Conservation (phyloP, 1,140 invertebrate genomes). For the Telenomus remus region DNA sequence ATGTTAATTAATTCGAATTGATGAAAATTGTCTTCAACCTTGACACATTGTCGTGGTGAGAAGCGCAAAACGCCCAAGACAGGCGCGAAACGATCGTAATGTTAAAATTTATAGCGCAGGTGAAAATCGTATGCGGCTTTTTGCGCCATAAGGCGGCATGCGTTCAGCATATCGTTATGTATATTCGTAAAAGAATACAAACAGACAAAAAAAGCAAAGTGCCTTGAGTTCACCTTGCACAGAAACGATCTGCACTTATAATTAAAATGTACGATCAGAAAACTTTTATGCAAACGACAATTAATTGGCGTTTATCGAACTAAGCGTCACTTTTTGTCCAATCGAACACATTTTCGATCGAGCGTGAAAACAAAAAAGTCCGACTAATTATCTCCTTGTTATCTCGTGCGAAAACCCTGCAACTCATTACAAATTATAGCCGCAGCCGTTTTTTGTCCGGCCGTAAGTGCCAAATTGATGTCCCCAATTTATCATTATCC, state of each 20-base stretch:
- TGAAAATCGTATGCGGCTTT: slow-evolving; percentile 29
- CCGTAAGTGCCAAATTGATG: slow-evolving; percentile 2
- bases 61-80: slow-evolving; percentile 12
- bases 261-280: slow-evolving; percentile 39
- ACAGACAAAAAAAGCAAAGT: neutral
- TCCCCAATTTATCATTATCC: slow-evolving; percentile 1
- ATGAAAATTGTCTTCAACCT: neutral
- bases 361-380: too few species aligned
- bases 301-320: slow-evolving; percentile 1
- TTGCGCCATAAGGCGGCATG: slow-evolving; percentile 28
- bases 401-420: too few species aligned
- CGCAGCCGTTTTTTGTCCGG: too few species aligned
- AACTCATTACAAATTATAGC: too few species aligned
- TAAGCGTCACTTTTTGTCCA: too few species aligned
- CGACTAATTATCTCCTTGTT: too few species aligned
- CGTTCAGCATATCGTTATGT: neutral
- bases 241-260: neutral
- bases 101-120: slow-evolving; percentile 32
- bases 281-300: slow-evolving; percentile 20
- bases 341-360: too few species aligned
- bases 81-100: slow-evolving; percentile 21
- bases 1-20: neutral
- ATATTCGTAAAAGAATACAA: slow-evolving; percentile 24
- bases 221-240: too few species aligned
- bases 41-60: neutral